Percentiles rank a stretch among this genome's conserved stretches.
Conservation (phyloP, 2,888 invertebrate genomes). For the Drosophila fulvimacula region DNA sequence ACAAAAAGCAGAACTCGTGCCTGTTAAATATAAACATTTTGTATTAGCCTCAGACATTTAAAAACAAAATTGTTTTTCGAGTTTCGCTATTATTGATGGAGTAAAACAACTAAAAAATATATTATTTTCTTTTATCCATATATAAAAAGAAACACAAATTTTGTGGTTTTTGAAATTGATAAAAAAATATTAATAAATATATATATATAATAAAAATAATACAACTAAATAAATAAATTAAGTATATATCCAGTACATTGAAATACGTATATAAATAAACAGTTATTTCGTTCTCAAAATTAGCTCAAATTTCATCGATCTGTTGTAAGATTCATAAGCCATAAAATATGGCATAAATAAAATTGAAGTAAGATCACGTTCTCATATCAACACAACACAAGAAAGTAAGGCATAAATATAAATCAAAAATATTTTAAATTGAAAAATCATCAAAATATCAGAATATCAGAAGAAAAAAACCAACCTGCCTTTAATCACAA, state of each 20-base stretch:
- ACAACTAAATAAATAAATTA: background rate
- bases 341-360: constrained; percentile 12
- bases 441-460: constrained; percentile 13
- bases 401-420: constrained; percentile 49
- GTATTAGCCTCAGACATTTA: constrained; percentile 24
- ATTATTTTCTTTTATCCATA: too few species aligned
- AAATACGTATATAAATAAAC: too few species aligned
- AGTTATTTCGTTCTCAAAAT: background rate
- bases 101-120: background rate
- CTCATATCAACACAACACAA: constrained; percentile 77
- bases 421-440: constrained; percentile 8
- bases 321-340: constrained; percentile 7
- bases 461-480: constrained; percentile 25
- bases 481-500: constrained; percentile 57
- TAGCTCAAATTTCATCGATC: background rate
- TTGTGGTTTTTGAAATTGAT: background rate
- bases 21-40: constrained; percentile 46
- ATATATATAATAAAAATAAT: too few species aligned
- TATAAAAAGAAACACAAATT: too few species aligned
- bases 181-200: too few species aligned
- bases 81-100: background rate
- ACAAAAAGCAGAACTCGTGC: constrained; percentile 45
- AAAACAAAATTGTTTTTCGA: background rate
- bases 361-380: constrained; percentile 30
- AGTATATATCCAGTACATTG: too few species aligned